A percentile compares a stretch with the other conserved stretches of the same genome.
These are phyloP conservation scores for Rhimphoctona megacephalus DNA, from an alignment of 2,888 invertebrate genomes.

Conservation along the genomic window DNA sequence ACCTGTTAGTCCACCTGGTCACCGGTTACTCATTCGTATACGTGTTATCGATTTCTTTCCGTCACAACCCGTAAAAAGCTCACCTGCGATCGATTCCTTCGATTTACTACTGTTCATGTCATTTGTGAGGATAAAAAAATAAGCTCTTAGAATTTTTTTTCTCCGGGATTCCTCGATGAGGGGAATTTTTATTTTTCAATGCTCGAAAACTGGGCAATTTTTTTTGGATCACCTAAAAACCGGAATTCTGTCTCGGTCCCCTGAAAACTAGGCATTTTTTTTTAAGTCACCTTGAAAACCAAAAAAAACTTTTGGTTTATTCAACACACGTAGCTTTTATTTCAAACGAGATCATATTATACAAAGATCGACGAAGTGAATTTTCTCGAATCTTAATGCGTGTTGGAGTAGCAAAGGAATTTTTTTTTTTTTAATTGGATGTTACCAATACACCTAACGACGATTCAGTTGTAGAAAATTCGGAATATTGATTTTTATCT, in stretches of 20 bases:
- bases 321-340: constrained; percentile 36
- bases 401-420: neutral
- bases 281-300: neutral
- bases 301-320: neutral
- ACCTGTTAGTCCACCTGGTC: constrained; percentile 61
- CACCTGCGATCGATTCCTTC: neutral
- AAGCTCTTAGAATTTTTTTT: neutral
- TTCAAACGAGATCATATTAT: constrained; percentile 29
- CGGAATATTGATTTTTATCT: constrained; percentile 76
- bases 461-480: constrained; percentile 5
- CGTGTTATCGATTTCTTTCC: constrained; percentile 56
- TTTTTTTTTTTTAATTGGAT: neutral
- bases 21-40: constrained; percentile 26
- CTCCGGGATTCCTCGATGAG: neutral
- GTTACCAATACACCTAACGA: constrained; percentile 8
- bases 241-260: too few relatives aligned
- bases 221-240: neutral
- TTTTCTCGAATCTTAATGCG: neutral
- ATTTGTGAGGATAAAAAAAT: neutral
- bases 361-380: constrained; percentile 22
- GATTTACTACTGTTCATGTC: neutral
- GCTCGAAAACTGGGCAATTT: neutral
- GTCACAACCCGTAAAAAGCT: neutral
- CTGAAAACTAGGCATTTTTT: neutral
- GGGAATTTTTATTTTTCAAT: neutral